A percentile compares a stretch with the other conserved stretches of the same genome.
Evolutionary conservation across 2,888 invertebrate genomes (phyloP).

Genomic region (Sarcophaga variegata): DNA sequence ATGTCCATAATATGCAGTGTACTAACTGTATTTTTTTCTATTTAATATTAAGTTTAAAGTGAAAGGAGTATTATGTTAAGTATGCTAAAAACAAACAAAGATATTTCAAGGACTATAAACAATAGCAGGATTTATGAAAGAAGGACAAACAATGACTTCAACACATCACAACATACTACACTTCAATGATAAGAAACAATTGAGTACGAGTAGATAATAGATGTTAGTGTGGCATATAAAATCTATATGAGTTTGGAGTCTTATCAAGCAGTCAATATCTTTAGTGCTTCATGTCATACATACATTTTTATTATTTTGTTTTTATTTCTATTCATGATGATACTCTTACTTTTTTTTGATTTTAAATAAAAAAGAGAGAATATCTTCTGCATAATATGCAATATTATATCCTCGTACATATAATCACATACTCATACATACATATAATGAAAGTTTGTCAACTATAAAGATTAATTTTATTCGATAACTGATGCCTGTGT

Average conservation of each 20-base stretch:
- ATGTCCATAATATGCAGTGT: not conserved
- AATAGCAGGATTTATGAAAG: slow-evolving; percentile 60
- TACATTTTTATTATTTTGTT: slow-evolving; percentile 27
- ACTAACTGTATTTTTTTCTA: slow-evolving; percentile 8
- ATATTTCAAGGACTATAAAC: slow-evolving; percentile 57
- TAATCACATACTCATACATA: slow-evolving; percentile 16
- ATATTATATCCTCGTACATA: slow-evolving; percentile 11
- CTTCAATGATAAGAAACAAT: not conserved
- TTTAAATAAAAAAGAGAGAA: no score
- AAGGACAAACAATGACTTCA: slow-evolving; percentile 49
- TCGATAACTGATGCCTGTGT: slow-evolving; percentile 29
- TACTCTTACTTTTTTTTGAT: no score
- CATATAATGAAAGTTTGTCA: slow-evolving; percentile 34
- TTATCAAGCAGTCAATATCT: slow-evolving; percentile 54
- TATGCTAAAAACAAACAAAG: slow-evolving; percentile 55
- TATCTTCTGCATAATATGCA: not conserved
- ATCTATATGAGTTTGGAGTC: slow-evolving; percentile 7
- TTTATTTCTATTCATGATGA: not conserved
- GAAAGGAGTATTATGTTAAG: slow-evolving; percentile 61
- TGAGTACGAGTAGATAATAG: no score
- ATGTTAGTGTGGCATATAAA: not conserved
- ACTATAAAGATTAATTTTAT: slow-evolving; percentile 52
- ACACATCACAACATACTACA: not conserved
- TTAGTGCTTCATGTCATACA: slow-evolving; percentile 33
- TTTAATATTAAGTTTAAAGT: slow-evolving; percentile 64